These are phyloP conservation scores for Dryobotodes eremita DNA, from an alignment of 2,888 invertebrate species.

Conservation along the genomic window DNA sequence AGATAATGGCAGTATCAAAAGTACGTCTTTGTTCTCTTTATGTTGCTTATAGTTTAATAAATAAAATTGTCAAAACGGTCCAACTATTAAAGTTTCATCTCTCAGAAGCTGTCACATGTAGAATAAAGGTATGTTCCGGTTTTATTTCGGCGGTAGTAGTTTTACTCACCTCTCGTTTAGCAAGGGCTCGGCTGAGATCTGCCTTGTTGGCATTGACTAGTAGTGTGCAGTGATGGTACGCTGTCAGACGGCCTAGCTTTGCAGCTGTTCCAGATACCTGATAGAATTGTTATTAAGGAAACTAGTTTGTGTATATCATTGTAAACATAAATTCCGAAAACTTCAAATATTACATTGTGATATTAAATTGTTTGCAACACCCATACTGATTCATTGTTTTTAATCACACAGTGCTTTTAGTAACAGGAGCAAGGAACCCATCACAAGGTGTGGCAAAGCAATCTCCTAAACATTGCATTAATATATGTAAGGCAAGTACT, in stretches of 20 bases:
- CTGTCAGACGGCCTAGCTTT: conserved; percentile 95
- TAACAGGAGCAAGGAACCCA: not conserved
- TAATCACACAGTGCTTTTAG: not conserved
- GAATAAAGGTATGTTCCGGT: conserved; percentile 11
- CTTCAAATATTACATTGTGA: not conserved
- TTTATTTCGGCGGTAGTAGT: conserved; percentile 41
- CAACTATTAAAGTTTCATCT: not conserved
- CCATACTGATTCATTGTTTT: not conserved
- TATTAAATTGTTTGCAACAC: not conserved
- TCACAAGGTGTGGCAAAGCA: not conserved
- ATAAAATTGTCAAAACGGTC: not conserved
- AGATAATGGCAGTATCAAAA: not conserved
- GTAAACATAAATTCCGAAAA: not conserved
- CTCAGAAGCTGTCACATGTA: conserved; percentile 1
- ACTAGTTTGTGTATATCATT: conserved; percentile 48
- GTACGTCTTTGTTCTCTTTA: not conserved
- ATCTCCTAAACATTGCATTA: not conserved
- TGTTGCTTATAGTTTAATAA: too few species aligned
- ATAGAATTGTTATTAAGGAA: conserved; percentile 70
- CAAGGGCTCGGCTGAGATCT: conserved; percentile 93
- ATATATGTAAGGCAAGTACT: not conserved
- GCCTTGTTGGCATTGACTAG: conserved; percentile 96
- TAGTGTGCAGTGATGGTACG: conserved; percentile 99
- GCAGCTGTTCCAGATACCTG: conserved; percentile 99
- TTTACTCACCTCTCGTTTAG: conserved; percentile 93